Evolutionary conservation across 2,113 vertebrate species (phyloP).

Genomic region (Entosphenus tridentatus): DNA sequence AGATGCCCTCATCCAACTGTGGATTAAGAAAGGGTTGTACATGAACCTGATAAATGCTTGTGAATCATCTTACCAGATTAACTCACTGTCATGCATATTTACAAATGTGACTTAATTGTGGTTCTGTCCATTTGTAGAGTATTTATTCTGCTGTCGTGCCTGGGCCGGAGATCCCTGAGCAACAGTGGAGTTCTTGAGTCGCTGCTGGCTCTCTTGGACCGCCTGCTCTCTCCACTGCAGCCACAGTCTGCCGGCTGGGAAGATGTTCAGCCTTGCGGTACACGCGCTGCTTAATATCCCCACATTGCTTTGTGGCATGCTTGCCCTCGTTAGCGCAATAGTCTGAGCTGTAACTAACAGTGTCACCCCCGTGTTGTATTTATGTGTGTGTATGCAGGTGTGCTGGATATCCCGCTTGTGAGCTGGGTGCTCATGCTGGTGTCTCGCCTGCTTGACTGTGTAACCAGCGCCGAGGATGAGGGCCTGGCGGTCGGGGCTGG

Average conservation of each 20-base stretch:
- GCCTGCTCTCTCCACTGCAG: constrained; percentile 64
- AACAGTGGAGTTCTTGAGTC: constrained; percentile 93
- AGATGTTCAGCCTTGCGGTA: background rate
- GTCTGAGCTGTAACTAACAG: no score
- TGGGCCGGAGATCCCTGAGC: constrained; percentile 86
- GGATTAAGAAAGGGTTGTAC: background rate
- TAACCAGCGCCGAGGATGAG: constrained; percentile 88
- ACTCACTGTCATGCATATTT: no score
- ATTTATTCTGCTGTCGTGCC: constrained; percentile 94
- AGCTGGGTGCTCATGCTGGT: constrained; percentile 98
- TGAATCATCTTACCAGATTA: background rate
- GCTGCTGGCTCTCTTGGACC: constrained; percentile 79
- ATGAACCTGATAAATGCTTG: background rate
- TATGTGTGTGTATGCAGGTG: constrained; percentile 23
- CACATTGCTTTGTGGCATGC: background rate
- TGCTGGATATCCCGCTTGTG: constrained; percentile 93
- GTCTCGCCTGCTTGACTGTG: constrained; percentile 76
- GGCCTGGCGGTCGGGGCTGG: constrained; percentile 28
- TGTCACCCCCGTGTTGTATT: no score
- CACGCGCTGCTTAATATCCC: background rate
- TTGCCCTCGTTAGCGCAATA: no score
- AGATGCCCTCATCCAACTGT: background rate
- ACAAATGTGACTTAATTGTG: no score
- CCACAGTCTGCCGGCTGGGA: constrained; percentile 28
- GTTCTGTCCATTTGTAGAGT: constrained; percentile 31